Evolutionary conservation across 2,113 vertebrate genomes (phyloP).

Genomic region (Progne subis): DNA sequence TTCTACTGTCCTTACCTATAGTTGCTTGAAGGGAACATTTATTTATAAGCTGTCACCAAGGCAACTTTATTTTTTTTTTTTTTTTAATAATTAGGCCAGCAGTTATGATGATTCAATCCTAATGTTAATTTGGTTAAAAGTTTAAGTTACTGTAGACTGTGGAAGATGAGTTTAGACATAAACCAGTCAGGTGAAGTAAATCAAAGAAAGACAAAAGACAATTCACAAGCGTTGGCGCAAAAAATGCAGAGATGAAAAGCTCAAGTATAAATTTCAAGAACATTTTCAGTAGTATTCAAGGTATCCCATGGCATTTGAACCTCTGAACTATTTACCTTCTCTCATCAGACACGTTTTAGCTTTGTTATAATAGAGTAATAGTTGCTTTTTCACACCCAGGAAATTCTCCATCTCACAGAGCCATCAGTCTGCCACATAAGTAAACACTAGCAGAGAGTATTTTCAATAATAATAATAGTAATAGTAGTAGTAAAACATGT

Average conservation of each 20-base stretch:
- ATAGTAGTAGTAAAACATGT: background rate
- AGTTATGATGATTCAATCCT: background rate
- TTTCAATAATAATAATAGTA: background rate
- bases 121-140: background rate
- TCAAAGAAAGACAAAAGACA: background rate
- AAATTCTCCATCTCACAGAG: background rate
- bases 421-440: background rate
- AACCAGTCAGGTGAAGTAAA: background rate
- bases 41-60: background rate
- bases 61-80: background rate
- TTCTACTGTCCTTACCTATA: background rate
- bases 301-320: background rate
- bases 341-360: background rate
- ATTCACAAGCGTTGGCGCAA: background rate
- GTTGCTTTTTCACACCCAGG: background rate
- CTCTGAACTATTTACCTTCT: background rate
- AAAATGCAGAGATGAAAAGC: background rate
- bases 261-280: background rate
- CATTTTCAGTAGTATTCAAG: background rate
- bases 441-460: background rate
- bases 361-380: background rate
- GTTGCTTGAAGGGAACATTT: background rate
- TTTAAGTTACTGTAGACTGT: background rate
- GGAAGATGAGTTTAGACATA: background rate
- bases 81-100: background rate